Percentiles rank a stretch among this genome's conserved stretches.
Conservation (phyloP, 2,888 invertebrate species). For the Sinhomidia bicolor region DNA sequence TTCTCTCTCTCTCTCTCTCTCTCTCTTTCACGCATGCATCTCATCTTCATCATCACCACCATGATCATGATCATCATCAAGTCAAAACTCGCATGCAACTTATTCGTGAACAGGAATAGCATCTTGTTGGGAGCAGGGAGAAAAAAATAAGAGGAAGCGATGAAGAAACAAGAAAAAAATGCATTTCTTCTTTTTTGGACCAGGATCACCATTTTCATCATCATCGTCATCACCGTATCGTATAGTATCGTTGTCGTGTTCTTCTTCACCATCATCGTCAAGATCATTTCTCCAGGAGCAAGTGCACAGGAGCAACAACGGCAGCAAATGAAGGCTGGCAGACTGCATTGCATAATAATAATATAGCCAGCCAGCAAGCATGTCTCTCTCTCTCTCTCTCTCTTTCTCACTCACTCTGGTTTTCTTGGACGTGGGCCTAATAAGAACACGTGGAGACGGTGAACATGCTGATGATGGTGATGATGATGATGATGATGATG, state of each 20-base stretch:
- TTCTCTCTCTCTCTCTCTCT: not conserved
- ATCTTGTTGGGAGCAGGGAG: slow-evolving; percentile 7
- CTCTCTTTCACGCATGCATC: slow-evolving; percentile 58
- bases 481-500: not conserved
- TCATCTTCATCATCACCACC: slow-evolving; percentile 63
- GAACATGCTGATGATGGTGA: not conserved
- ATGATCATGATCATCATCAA: too few species aligned
- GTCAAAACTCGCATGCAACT: not conserved
- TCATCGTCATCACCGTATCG: not conserved
- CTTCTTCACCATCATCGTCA: slow-evolving; percentile 50
- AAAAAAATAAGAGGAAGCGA: slow-evolving; percentile 28
- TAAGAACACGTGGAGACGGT: slow-evolving; percentile 78
- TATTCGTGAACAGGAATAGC: slow-evolving; percentile 47
- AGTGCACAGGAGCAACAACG: slow-evolving; percentile 22
- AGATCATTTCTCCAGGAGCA: slow-evolving; percentile 57
- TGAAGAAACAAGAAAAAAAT: slow-evolving; percentile 50
- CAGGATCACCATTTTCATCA: slow-evolving; percentile 51
- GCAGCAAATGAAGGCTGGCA: slow-evolving; percentile 31
- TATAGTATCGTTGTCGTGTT: too few species aligned
- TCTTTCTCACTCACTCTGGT: slow-evolving; percentile 5
- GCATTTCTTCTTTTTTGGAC: slow-evolving; percentile 70
- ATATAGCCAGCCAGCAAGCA: too few species aligned
- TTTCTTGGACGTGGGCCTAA: slow-evolving; percentile 79
- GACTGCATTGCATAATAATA: too few species aligned
- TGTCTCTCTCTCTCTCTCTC: too few species aligned